Conservation (phyloP, 1,140 invertebrate species). For the Drosophila hydei region DNA sequence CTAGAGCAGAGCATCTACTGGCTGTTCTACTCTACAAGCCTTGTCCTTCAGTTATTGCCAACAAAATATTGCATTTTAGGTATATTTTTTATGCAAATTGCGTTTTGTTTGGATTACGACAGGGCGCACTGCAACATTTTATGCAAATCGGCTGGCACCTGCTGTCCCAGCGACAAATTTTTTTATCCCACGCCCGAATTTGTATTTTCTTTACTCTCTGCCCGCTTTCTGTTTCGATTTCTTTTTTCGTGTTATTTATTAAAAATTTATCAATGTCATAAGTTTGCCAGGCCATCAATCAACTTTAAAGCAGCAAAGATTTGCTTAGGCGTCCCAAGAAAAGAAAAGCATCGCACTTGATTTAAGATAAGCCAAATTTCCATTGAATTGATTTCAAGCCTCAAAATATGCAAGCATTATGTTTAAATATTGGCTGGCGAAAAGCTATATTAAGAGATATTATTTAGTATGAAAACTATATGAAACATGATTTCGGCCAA, state of each 20-base stretch:
- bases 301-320: constrained; percentile 56
- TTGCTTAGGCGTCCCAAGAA: constrained; percentile 37
- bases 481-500: no score
- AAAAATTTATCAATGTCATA: constrained; percentile 80
- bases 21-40: constrained; percentile 2
- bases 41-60: neutral
- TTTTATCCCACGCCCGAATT: constrained; percentile 8
- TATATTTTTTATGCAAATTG: constrained; percentile 44
- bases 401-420: no score
- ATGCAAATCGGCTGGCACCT: constrained; percentile 49
- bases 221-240: neutral
- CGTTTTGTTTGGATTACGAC: constrained; percentile 17
- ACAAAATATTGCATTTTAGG: constrained; percentile 20
- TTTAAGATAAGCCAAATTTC: neutral
- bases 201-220: neutral
- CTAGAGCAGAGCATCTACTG: no score
- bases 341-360: neutral
- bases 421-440: no score
- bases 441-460: no score
- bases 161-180: constrained; percentile 36
- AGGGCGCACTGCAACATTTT: constrained; percentile 54
- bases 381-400: no score
- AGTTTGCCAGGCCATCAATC: constrained; percentile 67
- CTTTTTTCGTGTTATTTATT: constrained; percentile 59
- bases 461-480: no score